Evolutionary conservation across 2,888 invertebrate species (phyloP), one percentile per base, ranked within the genome.

Genomic region (Trichogramma evanescens): DNA sequence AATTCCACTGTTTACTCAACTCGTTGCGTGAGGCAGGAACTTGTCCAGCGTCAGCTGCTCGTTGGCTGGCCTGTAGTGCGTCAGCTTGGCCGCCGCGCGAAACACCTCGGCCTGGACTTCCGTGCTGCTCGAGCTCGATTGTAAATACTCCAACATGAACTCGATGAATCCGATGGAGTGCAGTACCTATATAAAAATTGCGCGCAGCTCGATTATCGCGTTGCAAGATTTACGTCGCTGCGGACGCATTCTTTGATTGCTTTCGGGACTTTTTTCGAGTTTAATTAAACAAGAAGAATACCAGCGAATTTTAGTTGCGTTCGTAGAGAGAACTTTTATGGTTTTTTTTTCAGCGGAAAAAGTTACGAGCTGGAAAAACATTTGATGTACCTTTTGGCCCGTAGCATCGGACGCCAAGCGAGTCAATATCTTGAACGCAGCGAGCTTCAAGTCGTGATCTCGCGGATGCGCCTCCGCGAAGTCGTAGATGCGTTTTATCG

Each of bases 71-170:
- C 54, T 58, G 52, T 70, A 65, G 5, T 66, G 61, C n/a, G 67
- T 56, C 72, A 75, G 74, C 59, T 65, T 68, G 3, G 68, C 70
- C 48, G 74, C 66, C 5, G 70, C 72, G 4, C 57, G 65, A 58
- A 70, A 74, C 64, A 61, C 7, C 5, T 8, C 8, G 0, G 56
- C 52, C 7, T 48, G 55, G 10, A 43, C 6, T 1, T n/a, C 42
- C 4, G 40, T 39, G 6, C 6, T n/a, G 7, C 4, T 3, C 6
- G 2, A 38, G 4, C 10, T 38, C 3, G 3, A 10, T 40, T 50
- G 40, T 4, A 51, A 43, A 46, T 56, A 56, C 7, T 49, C 26
- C 2, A 56, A 6, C 48, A 63, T 9, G 10, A 66, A 58, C 8
- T 70, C 61, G 1, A 70, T 49, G 1, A 75, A 65, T n/a, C 69